Base-by-base conservation (phyloP, 2,113 vertebrate genomes). In the Arizona elegans region DNA sequence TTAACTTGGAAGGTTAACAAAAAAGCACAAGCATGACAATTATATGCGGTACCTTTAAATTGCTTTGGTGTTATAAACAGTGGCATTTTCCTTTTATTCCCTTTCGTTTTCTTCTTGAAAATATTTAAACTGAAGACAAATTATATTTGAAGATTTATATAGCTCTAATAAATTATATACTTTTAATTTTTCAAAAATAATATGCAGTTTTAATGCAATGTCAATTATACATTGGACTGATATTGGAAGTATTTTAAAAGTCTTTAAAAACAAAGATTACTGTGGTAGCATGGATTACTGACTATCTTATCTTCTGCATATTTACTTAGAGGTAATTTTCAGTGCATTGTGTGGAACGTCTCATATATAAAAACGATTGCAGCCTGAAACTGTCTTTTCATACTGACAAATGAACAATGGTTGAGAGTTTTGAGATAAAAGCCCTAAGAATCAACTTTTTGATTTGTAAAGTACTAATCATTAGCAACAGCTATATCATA, bases 11-110 rank as follows among this genome's bases (percentile, higher is more conserved):
- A 3, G 95, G 95, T 96, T 97, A 97, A 97, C 96, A 95, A 93
- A 97, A 96, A 96, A 98, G 97, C 98, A 98, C 97, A 97, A 98
- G 97, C 96, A 97, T 97, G 97, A 96, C 94, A 96, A 96, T 96
- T 94, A 97, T 94, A 88, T 96, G 56, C 95, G 95, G 95, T 97
- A 96, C 96, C 95, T 95, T 96, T 96, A 97, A 97, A 97, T 94
- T 97, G 97, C 97, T 97, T 97, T 97, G 97, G 97, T 97, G 97
- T 97, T 96, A 96, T 97, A 96, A 96, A 96, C 97, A 95, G 96
- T 96, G 95, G 94, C 96, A 94, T 92, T 10, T 59, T 47, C 9
- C 65, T 70, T 70, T n/a, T 65, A 26, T 65, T 65, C 9, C 62
- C 24, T 65, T 65, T 65, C 1, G 29, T 70, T n/a, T 33, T 29